Base-by-base conservation (phyloP, 2,888 invertebrate genomes). In the Tupiocoris notatus region DNA sequence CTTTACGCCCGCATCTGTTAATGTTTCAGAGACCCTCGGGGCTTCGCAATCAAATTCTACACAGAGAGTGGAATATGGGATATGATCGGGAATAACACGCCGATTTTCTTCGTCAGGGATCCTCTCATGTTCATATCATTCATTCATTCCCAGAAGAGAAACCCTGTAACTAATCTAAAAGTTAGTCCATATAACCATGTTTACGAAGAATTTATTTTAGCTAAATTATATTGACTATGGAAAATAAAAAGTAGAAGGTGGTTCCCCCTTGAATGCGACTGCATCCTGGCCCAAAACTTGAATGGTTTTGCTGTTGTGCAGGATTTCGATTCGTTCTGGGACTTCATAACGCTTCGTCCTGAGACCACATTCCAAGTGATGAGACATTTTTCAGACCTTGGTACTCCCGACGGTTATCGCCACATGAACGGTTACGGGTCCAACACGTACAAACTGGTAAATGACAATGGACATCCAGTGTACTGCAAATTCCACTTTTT, bases 351-450 rank as follows among this genome's bases (percentile, higher is more conserved):
- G 0, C 86, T 97, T 64, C 88, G 96, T 63, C 94, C 95, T 0
- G 97, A 97, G 84, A 88, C 92, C 0, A 89, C 89, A 54, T 96
- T 97, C 83, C 96, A 96, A 83, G 84, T 89, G 16, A 84, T 92
- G 83, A 90, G 96, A 84, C 84, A 96, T 81, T 96, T 96, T 83
- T 89, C 92, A 22, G 96, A 96, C 84, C 89, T 96, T 81, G 97
- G 97, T 62, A 94, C 94, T 80, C 96, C 97, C 3, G 94, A 96
- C 84, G 96, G 97, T 18, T 91, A 89, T 85, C 89, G 96, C 67
- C 90, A 91, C 83, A 96, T 98, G 96, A 93, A 97, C 83, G 97
- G 97, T 57, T 97, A 95, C 82, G 96, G 95, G 1, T 95, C 94
- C 0, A 96, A 97, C 83, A 95, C 96, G 0, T 97, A 94, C 84